Conservation (phyloP, 2,797 vertebrate species). For the Hafferia zeledoni region DNA sequence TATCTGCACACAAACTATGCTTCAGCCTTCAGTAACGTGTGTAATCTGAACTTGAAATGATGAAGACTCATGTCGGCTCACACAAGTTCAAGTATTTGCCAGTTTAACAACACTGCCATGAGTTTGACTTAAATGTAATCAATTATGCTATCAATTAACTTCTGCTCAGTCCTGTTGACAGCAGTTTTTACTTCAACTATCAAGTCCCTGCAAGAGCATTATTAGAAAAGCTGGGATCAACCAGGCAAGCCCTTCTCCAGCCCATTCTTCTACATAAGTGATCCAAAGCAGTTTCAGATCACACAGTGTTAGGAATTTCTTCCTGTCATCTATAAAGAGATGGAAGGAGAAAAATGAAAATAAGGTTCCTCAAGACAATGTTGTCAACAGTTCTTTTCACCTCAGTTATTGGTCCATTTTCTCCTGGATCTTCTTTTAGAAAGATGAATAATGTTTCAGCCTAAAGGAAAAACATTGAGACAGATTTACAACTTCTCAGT, state of each 20-base stretch:
- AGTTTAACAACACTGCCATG: background rate
- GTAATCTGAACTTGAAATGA: background rate
- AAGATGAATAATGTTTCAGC: conserved; percentile 87
- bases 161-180: background rate
- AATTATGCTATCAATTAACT: background rate
- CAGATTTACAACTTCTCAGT: background rate
- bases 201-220: background rate
- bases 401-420: background rate
- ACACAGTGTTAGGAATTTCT: background rate
- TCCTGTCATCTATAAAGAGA: background rate
- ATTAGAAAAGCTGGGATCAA: background rate
- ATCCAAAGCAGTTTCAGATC: background rate
- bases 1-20: background rate
- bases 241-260: background rate
- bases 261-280: background rate
- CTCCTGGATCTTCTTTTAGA: conserved; percentile 68
- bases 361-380: background rate
- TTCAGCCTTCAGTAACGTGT: background rate
- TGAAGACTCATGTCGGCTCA: background rate
- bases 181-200: background rate
- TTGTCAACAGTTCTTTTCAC: background rate
- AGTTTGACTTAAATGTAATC: background rate
- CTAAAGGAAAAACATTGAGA: conserved; percentile 59
- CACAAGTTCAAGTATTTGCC: background rate
- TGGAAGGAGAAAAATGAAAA: background rate